Evolutionary conservation across 2,888 invertebrate species (phyloP), one percentile per base, ranked within the genome.

Genomic region (Eucera pruinosa): DNA sequence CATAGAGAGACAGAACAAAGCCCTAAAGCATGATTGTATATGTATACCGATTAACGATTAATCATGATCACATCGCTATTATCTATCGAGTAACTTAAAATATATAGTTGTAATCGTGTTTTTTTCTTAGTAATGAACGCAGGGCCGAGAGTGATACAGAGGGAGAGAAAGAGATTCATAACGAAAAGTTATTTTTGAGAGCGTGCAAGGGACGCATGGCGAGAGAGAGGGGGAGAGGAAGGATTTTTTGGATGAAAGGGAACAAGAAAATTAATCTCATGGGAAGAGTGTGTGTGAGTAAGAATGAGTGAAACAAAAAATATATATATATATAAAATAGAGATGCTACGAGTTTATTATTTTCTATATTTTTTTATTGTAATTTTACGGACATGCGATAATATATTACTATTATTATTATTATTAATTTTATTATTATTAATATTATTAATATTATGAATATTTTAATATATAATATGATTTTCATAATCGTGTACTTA

Each of bases 311-410:
- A 71, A 80, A 50, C 55, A 75, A 78, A 54, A 64, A 75, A 75
- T n/a, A n/a, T n/a, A 15, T 20, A 55, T n/a, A 65, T 20, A 65
- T 54, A 64, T 33, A 83, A 72, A 83, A 85, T 83, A 83, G 83
- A 82, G 83, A 86, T 85, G 82, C 84, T 87, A 86, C 88, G 87
- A 90, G 90, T 89, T 92, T 91, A 92, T 91, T 91, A 91, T 91
- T 92, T 92, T 92, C 91, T 92, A 91, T 91, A 92, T 92, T 91
- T 92, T 91, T 92, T 91, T 92, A 92, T n/a, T 91, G 90, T 91
- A 92, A 91, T 92, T 92, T 91, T 91, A 91, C 85, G 90, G 83
- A 91, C 86, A 89, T 88, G 90, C 90, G 90, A 90, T 89, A 89
- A 89, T 89, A 89, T 89, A 89, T 89, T 82, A 80, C 70, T 55